Evolutionary conservation across 2,797 vertebrate species (phyloP).

Genomic region (Sebastiscus tertius): DNA sequence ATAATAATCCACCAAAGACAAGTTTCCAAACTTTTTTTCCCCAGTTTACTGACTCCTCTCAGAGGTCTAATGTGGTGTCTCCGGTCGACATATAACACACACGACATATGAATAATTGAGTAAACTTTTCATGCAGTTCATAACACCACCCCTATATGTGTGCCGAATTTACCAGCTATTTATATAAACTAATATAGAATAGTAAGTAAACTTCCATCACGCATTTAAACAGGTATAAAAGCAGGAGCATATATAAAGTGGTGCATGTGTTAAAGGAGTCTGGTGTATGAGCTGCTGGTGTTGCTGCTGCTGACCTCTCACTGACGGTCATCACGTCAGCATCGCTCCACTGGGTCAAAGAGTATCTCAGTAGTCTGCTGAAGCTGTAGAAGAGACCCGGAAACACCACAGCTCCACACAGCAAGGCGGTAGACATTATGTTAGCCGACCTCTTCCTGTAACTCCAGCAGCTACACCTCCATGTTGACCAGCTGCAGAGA

Average conservation of each 20-base stretch:
- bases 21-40: too few species aligned
- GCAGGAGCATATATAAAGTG: not conserved
- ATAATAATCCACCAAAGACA: too few species aligned
- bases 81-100: not conserved
- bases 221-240: not conserved
- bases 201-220: fast-evolving
- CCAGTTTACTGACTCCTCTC: not conserved
- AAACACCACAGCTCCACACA: slow-evolving; percentile 83
- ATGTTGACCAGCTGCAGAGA: not conserved
- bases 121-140: not conserved
- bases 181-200: not conserved
- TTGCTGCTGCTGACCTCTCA: slow-evolving; percentile 82
- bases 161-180: not conserved
- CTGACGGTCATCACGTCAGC: slow-evolving; percentile 84
- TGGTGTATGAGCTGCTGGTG: not conserved
- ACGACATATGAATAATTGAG: not conserved
- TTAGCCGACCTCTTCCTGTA: too few species aligned
- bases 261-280: too few species aligned
- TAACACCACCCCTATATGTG: fast-evolving
- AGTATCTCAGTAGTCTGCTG: slow-evolving; percentile 71
- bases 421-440: slow-evolving; percentile 79
- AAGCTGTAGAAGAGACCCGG: slow-evolving; percentile 84
- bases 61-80: not conserved
- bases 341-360: slow-evolving; percentile 77
- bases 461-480: too few species aligned